Evolutionary conservation across 2,888 invertebrate genomes (phyloP).

Genomic region (Agelastica alni): DNA sequence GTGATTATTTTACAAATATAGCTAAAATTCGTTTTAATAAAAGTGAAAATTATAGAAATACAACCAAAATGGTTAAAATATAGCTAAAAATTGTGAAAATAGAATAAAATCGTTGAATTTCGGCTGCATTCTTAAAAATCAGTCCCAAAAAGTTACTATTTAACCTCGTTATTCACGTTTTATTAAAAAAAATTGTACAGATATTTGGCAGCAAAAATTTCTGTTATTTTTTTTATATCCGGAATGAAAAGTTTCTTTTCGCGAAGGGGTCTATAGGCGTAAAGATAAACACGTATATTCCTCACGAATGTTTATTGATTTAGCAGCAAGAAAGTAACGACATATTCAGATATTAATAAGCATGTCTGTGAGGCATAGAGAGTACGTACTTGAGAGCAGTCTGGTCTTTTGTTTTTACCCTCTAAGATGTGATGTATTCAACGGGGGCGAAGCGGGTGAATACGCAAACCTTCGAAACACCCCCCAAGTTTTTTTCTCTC

Average conservation of each 20-base stretch:
- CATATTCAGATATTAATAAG: conserved; percentile 46
- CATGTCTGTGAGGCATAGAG: conserved; percentile 35
- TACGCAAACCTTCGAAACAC: conserved; percentile 32
- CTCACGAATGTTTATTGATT: conserved; percentile 13
- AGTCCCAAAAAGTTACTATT: no score
- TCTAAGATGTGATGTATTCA: conserved; percentile 47
- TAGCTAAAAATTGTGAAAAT: no score
- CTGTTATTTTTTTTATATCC: not conserved
- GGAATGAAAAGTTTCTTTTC: not conserved
- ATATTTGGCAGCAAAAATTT: no score
- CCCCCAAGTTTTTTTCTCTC: conserved; percentile 22
- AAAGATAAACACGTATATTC: conserved; percentile 8
- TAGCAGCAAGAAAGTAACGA: conserved; percentile 34
- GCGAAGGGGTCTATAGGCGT: not conserved
- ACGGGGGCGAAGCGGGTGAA: conserved; percentile 42
- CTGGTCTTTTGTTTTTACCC: conserved; percentile 48
- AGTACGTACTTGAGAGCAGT: conserved; percentile 47
- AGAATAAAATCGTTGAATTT: no score
- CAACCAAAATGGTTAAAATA: no score
- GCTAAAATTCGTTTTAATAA: no score
- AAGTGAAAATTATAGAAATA: no score
- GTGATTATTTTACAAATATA: no score
- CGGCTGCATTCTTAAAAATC: no score
- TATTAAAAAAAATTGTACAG: no score
- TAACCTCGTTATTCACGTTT: no score